Percentiles rank a stretch among this genome's conserved stretches.
Conservation (phyloP, 2,888 invertebrate genomes). For the Sminthurides aquaticus region DNA sequence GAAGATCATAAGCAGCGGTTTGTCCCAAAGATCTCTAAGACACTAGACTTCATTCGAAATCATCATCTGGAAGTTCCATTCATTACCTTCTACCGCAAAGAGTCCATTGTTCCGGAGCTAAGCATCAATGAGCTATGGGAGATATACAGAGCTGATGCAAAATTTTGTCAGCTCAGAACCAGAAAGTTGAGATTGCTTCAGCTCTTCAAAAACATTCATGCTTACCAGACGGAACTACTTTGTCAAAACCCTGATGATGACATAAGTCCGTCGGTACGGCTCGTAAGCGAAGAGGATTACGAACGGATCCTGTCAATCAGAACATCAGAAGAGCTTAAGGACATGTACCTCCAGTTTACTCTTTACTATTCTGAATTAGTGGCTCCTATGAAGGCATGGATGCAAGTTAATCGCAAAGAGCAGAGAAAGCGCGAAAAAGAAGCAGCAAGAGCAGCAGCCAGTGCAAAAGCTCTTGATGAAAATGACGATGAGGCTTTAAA, state of each 20-base stretch:
- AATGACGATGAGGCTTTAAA: constrained; percentile 36
- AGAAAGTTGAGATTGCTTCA: constrained; percentile 74
- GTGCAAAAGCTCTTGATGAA: constrained; percentile 45
- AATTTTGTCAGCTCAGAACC: constrained; percentile 82
- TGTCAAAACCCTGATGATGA: constrained; percentile 73
- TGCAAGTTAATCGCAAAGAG: constrained; percentile 56
- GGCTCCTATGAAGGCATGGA: constrained; percentile 71
- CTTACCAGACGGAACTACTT: constrained; percentile 74
- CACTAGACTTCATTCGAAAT: constrained; percentile 90
- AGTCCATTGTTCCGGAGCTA: constrained; percentile 89
- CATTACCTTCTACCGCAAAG: constrained; percentile 96
- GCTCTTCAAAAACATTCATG: constrained; percentile 84
- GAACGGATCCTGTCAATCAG: constrained; percentile 64
- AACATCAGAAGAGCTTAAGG: constrained; percentile 82
- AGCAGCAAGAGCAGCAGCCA: constrained; percentile 39
- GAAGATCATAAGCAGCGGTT: constrained; percentile 49
- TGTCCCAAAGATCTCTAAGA: constrained; percentile 84
- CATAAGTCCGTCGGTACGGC: constrained; percentile 69
- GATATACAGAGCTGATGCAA: constrained; percentile 91
- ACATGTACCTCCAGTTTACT: constrained; percentile 86
- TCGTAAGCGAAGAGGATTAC: constrained; percentile 78
- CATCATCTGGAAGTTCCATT: constrained; percentile 95
- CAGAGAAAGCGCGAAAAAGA: constrained; percentile 45
- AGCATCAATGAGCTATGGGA: constrained; percentile 95
- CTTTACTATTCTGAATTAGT: constrained; percentile 82